Percentiles rank a stretch among this genome's conserved stretches.
phyloP scores from a whole-genome alignment of 2,888 invertebrate genomes.

The Ophioninae sp. region DNA sequence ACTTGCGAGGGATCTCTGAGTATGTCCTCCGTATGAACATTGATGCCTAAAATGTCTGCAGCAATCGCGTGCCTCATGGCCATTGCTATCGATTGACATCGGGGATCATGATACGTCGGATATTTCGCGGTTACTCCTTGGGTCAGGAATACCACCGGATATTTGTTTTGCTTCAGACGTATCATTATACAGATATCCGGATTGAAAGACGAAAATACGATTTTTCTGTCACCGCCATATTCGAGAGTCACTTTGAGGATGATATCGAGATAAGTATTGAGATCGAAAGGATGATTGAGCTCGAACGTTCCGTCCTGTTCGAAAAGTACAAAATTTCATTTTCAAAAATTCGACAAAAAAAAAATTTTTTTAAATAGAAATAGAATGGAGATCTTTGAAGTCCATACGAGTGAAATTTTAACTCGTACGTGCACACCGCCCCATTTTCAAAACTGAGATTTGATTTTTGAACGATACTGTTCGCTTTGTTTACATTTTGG shows the following conservation, averaged over 20 bases:
- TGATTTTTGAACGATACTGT: too few relatives aligned
- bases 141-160: slow-evolving; percentile 97
- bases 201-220: slow-evolving; percentile 97
- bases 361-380: too few relatives aligned
- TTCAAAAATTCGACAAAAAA: slow-evolving; percentile 5
- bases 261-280: slow-evolving; percentile 95
- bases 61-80: slow-evolving; percentile 92
- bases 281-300: slow-evolving; percentile 92
- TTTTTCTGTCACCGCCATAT: slow-evolving; percentile 89
- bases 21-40: slow-evolving; percentile 95
- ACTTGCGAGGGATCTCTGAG: slow-evolving; percentile 92
- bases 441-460: too few relatives aligned
- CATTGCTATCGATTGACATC: slow-evolving; percentile 90
- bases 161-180: slow-evolving; percentile 96
- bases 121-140: slow-evolving; percentile 88
- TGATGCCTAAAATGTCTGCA: slow-evolving; percentile 93
- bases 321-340: slow-evolving; percentile 10
- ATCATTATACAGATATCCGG: slow-evolving; percentile 98
- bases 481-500: too few relatives aligned
- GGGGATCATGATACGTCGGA: slow-evolving; percentile 91
- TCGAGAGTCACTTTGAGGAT: slow-evolving; percentile 92
- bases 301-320: slow-evolving; percentile 91
- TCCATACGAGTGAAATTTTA: neutral
- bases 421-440: too few relatives aligned
- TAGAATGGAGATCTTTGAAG: too few relatives aligned